Evolutionary conservation across 2,888 invertebrate species (phyloP).

Genomic region (Machimus atricapillus): DNA sequence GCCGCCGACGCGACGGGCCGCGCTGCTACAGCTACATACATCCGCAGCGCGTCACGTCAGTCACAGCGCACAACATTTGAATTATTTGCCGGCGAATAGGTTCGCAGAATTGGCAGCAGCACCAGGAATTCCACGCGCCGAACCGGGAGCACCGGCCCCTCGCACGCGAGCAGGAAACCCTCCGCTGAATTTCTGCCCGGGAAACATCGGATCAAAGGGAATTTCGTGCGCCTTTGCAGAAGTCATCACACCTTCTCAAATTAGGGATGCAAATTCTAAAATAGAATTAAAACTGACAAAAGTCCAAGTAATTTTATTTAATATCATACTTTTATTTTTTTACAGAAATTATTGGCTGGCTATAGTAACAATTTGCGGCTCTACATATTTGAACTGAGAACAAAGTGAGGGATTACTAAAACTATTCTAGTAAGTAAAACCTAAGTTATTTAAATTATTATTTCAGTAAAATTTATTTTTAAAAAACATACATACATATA

Average conservation of each 20-base stretch:
- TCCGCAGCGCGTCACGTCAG: neutral
- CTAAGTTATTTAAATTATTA: no score
- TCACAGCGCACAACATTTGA: conserved; percentile 22
- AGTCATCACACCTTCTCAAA: neutral
- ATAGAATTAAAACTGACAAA: no score
- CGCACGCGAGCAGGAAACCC: neutral
- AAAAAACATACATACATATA: no score
- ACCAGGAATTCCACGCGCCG: neutral
- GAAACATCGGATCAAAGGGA: neutral
- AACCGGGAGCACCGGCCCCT: neutral
- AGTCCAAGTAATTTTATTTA: no score
- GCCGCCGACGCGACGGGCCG: neutral
- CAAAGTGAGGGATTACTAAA: no score
- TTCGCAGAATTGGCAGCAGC: neutral
- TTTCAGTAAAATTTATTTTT: no score
- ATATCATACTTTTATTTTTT: no score
- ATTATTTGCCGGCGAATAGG: conserved; percentile 35
- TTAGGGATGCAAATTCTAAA: neutral
- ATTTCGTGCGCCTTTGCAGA: neutral
- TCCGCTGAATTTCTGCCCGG: neutral
- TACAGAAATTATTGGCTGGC: no score
- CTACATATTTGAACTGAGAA: no score
- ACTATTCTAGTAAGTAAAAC: no score
- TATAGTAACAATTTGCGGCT: no score
- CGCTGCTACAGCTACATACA: neutral